Percentiles rank a stretch among this genome's conserved stretches.
These are phyloP conservation scores for Bovichtus variegatus DNA, from an alignment of 2,797 vertebrate species.

Conservation along the genomic window DNA sequence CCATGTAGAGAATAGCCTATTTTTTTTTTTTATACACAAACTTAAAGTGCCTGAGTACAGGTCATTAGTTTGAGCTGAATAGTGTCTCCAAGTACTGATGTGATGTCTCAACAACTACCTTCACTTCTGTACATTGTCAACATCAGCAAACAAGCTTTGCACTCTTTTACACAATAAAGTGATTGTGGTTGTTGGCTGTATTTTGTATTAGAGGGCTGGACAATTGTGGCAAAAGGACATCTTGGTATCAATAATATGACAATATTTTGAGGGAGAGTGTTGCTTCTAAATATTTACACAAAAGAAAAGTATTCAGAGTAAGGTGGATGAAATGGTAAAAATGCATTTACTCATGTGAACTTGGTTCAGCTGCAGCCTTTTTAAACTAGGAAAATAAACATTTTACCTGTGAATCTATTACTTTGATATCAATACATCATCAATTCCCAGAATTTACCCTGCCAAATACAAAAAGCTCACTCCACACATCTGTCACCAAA, in stretches of 20 bases:
- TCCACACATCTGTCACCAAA: background rate
- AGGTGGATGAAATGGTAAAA: background rate
- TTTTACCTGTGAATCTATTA: too few relatives aligned
- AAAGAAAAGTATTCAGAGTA: background rate
- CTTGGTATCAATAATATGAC: background rate
- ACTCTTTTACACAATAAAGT: conserved; percentile 61
- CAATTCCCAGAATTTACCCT: background rate
- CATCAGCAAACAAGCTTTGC: conserved; percentile 34
- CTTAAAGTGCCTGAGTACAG: conserved; percentile 53
- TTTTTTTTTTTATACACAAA: conserved; percentile 47
- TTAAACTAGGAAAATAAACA: background rate
- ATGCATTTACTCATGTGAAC: background rate
- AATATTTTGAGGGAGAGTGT: too few relatives aligned
- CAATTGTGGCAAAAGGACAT: background rate
- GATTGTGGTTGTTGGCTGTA: background rate
- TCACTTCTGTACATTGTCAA: conserved; percentile 8
- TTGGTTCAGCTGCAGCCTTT: background rate
- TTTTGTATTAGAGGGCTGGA: background rate
- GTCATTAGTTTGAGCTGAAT: conserved; percentile 8
- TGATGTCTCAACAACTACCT: background rate
- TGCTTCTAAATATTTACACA: background rate
- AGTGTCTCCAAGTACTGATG: background rate
- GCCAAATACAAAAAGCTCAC: background rate
- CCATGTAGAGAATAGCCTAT: conserved; percentile 28
- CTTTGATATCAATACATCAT: too few relatives aligned